Evolutionary conservation across 2,888 invertebrate genomes (phyloP), one percentile per base, ranked within the genome.

Genomic region (Sarcophaga rosellei): DNA sequence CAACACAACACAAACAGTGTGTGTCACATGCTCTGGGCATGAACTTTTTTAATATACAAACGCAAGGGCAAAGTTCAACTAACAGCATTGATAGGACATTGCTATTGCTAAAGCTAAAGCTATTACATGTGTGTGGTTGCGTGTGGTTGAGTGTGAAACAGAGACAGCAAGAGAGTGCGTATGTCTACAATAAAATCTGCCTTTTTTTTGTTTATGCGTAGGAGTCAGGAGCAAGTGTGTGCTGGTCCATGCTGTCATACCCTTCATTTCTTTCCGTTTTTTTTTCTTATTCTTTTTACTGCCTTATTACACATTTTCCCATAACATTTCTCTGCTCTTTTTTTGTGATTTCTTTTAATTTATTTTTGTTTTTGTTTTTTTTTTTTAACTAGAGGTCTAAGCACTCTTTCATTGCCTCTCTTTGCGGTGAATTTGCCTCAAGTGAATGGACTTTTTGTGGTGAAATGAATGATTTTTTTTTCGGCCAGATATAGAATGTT

Each of bases 41-140:
- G 80, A 86, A 86, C 83, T 83, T 69, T 86, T 20, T 57, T 73
- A 45, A 75, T 47, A 77, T 53, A 21, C 70, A 20, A 69, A 25
- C 65, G 65, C 81, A 75, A 78, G 80, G 83, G 69, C 86, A 86
- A 86, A 86, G 86, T 81, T 86, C 86, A 81, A 74, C 68, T 61
- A 77, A 86, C 76, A 83, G 73, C 83, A 83, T 81, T 83, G 73
- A 74, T 59, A 74, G 86, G 77, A 53, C 86, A 80, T 77, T 86
- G 86, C 77, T 69, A 73, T 68, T 63, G 23, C 35, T 61, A 35
- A 8, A 35, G 35, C 35, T 5, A 47, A 15, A 15, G 11, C 47
- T 4, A 47, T 47, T 47, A 47, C 47, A 47, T 15, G 47, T 4
- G 47, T 4, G 47, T 0, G 47, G 15, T 15, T 4, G 25, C 4